Base-by-base conservation (phyloP, 1,140 invertebrate species). In the Heliconius nattereri region DNA sequence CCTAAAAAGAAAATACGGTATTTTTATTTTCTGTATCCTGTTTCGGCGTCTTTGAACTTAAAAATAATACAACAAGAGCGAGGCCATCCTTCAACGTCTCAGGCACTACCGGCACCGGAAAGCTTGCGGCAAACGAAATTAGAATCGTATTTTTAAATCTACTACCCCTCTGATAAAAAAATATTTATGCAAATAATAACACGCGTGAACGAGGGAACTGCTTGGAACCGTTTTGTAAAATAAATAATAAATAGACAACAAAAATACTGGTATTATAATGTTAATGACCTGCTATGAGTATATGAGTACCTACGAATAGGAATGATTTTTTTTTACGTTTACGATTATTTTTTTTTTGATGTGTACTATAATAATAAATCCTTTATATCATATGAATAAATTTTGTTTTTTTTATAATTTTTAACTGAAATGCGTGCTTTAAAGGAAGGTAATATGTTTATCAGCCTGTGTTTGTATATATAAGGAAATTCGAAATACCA, bases 141-240 rank as follows among this genome's bases (percentile, higher is more conserved):
- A 93, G 92, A 94, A 92, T 91, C 90, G 86, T 94, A 94, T 94
- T 93, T 94, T 91, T 92, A 91, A 86, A 87, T 76, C 87, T 85
- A 87, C 84, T 85, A 75, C 88, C 91, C 87, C 88, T 88, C 84
- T 66, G 80, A 79, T 82, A 87, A 91, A 89, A 89, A 92, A 93
- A 45, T 88, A 85, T 89, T 89, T 93, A 94, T 93, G 91, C 92
- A 94, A 93, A 93, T 93, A 94, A 92, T 87, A 90, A 86, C 89
- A 92, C 90, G 85, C 92, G 91, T 92, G 91, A 89, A 92, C 87
- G 89, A 81, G 79, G 83, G 83, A 82, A 83, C 26, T 26, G 26
- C 60, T 26, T 66, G 9, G 13, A 66, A 29, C 0, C 23, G 6
- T 66, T 29, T 66, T 29, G 60, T 26, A 66, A 66, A 19, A 29